phyloP scores from a whole-genome alignment of 2,113 vertebrate genomes.

The Nansenia antarctica region DNA sequence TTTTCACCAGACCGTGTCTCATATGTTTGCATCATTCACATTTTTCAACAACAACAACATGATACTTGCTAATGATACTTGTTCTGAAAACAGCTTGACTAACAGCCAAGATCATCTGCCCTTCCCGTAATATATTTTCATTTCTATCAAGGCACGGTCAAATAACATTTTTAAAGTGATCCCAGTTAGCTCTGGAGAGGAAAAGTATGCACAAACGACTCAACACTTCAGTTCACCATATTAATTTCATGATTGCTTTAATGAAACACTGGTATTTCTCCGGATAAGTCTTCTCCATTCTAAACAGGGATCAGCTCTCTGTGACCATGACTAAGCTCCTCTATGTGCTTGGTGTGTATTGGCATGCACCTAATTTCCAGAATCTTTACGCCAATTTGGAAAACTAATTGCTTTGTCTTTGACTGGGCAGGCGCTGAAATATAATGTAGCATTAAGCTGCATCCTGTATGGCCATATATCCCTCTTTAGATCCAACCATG shows the following conservation, averaged over 20 bases:
- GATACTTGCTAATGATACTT: too few relatives aligned
- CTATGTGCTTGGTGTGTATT: slow-evolving; percentile 34
- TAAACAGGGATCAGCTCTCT: slow-evolving; percentile 57
- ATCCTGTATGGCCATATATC: slow-evolving; percentile 50
- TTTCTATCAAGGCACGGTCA: slow-evolving; percentile 56
- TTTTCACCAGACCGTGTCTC: too few relatives aligned
- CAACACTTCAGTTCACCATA: slow-evolving; percentile 45
- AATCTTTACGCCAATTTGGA: slow-evolving; percentile 59
- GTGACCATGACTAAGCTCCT: slow-evolving; percentile 55
- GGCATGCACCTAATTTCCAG: slow-evolving; percentile 48
- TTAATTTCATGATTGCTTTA: slow-evolving; percentile 60
- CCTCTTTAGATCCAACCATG: slow-evolving; percentile 41
- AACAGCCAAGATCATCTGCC: slow-evolving; percentile 29
- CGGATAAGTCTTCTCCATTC: slow-evolving; percentile 13
- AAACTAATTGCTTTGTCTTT: slow-evolving; percentile 60
- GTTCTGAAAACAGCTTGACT: neutral
- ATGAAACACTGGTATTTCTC: slow-evolving; percentile 47
- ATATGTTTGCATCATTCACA: too few relatives aligned
- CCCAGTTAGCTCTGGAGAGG: slow-evolving; percentile 16
- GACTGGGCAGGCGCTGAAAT: slow-evolving; percentile 39
- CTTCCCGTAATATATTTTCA: slow-evolving; percentile 55
- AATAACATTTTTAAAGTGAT: slow-evolving; percentile 46
- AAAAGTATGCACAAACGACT: slow-evolving; percentile 30
- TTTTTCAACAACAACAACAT: too few relatives aligned
- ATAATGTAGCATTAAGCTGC: slow-evolving; percentile 51